phyloP scores from a whole-genome alignment of 1,140 invertebrate species.

The Phenacoccus solenopsis region DNA sequence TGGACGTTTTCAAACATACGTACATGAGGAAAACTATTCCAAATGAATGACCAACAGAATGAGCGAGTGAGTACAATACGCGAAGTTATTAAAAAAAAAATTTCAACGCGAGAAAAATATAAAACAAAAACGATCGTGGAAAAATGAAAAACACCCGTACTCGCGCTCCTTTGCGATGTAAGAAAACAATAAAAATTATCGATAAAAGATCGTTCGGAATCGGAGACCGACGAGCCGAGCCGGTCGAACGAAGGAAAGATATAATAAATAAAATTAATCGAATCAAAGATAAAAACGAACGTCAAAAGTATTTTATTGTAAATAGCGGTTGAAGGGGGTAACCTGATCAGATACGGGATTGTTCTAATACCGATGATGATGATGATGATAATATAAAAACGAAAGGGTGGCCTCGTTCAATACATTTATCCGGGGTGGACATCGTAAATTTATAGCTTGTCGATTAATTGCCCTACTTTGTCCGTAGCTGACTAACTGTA shows the following conservation, averaged over 20 bases:
- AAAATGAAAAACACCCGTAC: too few relatives aligned
- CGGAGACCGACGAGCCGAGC: too few relatives aligned
- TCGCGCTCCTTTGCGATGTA: background rate
- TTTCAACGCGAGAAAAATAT: too few relatives aligned
- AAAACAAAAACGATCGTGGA: too few relatives aligned
- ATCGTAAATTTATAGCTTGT: background rate
- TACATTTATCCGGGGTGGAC: background rate
- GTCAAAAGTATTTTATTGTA: background rate
- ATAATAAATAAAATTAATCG: constrained; percentile 4
- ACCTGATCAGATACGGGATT: background rate
- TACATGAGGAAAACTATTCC: too few relatives aligned
- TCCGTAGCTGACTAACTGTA: background rate
- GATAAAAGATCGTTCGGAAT: background rate
- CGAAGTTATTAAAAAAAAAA: too few relatives aligned
- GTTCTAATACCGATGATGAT: background rate
- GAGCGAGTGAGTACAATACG: too few relatives aligned
- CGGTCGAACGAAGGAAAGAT: background rate
- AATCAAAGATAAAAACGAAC: constrained; percentile 3
- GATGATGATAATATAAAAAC: background rate
- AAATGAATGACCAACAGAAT: too few relatives aligned
- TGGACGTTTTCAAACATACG: too few relatives aligned
- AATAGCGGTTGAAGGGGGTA: background rate
- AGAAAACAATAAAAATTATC: background rate
- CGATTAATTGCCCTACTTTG: background rate
- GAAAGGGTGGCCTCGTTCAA: background rate